A percentile compares a stretch with the other conserved stretches of the same genome.
phyloP scores from a whole-genome alignment of 2,113 vertebrate genomes.

The Heteronetta atricapilla region DNA sequence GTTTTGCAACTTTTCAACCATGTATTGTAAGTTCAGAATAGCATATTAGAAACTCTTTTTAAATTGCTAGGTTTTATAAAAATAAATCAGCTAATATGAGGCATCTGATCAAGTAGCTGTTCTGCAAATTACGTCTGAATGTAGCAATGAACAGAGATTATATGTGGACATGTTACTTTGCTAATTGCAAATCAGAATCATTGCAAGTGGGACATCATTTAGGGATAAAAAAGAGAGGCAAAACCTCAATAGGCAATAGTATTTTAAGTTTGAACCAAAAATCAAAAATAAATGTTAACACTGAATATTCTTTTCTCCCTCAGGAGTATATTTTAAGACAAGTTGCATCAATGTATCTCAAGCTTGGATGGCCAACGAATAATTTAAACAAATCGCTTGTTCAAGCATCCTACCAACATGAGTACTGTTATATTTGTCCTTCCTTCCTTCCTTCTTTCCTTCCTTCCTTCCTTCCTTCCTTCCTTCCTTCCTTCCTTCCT shows the following conservation, averaged over 20 bases:
- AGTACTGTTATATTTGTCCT: slow-evolving; percentile 79
- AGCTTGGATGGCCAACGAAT: slow-evolving; percentile 91
- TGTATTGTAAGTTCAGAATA: not conserved
- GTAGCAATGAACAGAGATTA: not conserved
- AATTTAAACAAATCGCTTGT: slow-evolving; percentile 85
- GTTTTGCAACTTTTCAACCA: not conserved
- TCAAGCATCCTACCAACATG: slow-evolving; percentile 90
- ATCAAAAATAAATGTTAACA: not conserved
- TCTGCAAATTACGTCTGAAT: not conserved
- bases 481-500: no score
- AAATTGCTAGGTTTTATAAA: not conserved
- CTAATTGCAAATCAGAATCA: not conserved
- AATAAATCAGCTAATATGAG: not conserved
- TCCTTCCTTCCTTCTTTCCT: not conserved
- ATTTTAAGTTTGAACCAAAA: not conserved
- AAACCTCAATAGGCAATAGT: not conserved
- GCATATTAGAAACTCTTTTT: not conserved
- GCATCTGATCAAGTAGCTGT: not conserved
- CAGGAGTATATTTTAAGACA: slow-evolving; percentile 96
- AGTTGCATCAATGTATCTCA: slow-evolving; percentile 91
- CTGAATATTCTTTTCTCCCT: not conserved
- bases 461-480: not conserved
- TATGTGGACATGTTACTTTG: not conserved
- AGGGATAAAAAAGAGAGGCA: not conserved
- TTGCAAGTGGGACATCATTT: not conserved